Conservation (phyloP, 2,113 vertebrate genomes). For the Columba janthina region DNA sequence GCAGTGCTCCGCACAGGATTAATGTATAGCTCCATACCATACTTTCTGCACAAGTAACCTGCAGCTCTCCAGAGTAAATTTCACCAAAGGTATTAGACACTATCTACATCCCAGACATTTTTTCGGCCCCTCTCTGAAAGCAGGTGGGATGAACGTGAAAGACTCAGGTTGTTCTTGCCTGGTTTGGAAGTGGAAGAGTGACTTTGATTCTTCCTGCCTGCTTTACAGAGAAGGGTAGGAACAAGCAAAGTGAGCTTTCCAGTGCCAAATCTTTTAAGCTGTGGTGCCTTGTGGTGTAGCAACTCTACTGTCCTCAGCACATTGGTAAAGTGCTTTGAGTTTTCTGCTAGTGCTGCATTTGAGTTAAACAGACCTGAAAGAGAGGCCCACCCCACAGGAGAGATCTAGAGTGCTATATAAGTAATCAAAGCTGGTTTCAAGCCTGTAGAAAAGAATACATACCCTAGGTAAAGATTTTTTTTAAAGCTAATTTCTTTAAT, state of each 20-base stretch:
- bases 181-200: not conserved
- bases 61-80: not conserved
- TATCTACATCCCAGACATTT: not conserved
- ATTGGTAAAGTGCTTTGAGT: not conserved
- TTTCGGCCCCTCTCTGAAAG: not conserved
- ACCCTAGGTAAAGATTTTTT: not conserved
- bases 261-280: not conserved
- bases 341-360: not conserved
- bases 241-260: not conserved
- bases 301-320: not conserved
- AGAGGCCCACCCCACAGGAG: not conserved
- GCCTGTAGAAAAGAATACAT: not conserved
- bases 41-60: not conserved
- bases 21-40: not conserved
- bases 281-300: not conserved
- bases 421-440: not conserved
- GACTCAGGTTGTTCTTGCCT: not conserved
- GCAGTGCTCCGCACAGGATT: not conserved
- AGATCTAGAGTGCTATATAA: not conserved
- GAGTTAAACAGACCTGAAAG: not conserved
- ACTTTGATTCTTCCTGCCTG: not conserved
- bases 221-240: not conserved
- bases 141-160: not conserved
- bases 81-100: not conserved
- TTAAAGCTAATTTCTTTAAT: not conserved